Base-by-base conservation (phyloP, 2,797 vertebrate species). In the Gephyroberyx darwinii region DNA sequence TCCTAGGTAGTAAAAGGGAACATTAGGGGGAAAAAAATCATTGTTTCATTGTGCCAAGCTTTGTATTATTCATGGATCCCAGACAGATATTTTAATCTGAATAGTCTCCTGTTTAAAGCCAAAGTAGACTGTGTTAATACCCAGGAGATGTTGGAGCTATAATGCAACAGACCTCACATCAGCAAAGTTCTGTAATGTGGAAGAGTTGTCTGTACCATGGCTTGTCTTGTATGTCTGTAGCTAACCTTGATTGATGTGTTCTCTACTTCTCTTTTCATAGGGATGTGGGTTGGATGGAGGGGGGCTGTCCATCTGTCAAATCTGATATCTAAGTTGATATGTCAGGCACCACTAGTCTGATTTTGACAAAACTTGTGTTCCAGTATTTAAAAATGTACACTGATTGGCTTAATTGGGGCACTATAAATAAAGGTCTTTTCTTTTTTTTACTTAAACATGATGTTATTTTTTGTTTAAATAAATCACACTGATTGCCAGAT, bases 81-180 rank as follows among this genome's bases (percentile, higher is more conserved):
- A 62, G 75, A 85, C 80, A 84, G 81, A 86, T 85, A 62, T 75
- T 75, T 89, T 86, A 85, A 85, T 89, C 66, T 48, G 54, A 74
- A 66, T 51, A 43, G 19, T 74, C 71, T 77, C 26, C 75, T 69
- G 65, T 80, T 78, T 82, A 33, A 53, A 77, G 82, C 79, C 77
- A 84, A 87, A 54, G 75, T 71, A 41, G 66, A 58, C 62, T 71
- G 64, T 83, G 70, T 73, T 82, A 81, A 82, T 78, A 69, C 65
- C 56, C 63, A 45, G 17, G 68, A 82, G 70, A 86, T 78, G 73
- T 74, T 74, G 67, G 35, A 74, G 64, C 55, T 64, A 20, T 85
- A 69, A 76, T 81, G 70, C 59, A 75, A 69, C 83, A 71, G 75
- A 81, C 56, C 67, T 63, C 75, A 61, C 59, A 80, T 55, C 75